These are phyloP conservation scores for Polydesmus complanatus DNA, from an alignment of 2,888 invertebrate species.

Conservation along the genomic window DNA sequence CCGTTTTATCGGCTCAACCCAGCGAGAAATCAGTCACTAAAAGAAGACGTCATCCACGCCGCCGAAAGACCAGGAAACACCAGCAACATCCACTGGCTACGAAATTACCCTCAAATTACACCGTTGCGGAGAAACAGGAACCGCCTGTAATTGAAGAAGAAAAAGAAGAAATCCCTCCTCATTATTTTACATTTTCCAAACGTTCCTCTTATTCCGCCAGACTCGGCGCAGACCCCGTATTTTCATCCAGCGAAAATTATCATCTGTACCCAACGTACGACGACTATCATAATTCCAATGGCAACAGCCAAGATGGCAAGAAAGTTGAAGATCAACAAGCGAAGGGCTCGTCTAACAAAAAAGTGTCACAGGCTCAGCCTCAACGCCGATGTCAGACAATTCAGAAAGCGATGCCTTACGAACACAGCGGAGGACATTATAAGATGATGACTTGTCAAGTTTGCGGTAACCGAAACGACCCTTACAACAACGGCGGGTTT, in stretches of 20 bases:
- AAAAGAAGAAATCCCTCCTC: not conserved
- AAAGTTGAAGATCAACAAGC: not conserved
- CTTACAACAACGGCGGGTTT: conserved; percentile 7
- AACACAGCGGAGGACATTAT: not conserved
- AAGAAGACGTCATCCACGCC: not conserved
- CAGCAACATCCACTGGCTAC: not conserved
- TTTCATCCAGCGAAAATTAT: conserved; percentile 12
- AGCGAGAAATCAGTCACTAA: no score
- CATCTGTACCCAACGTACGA: not conserved
- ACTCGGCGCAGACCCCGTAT: not conserved
- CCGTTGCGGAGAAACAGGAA: not conserved
- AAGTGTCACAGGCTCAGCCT: not conserved
- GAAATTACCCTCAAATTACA: not conserved
- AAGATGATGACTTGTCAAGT: conserved; percentile 15
- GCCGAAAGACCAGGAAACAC: not conserved
- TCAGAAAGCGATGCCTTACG: conserved; percentile 7
- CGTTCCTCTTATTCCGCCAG: not conserved
- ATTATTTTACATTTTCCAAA: conserved; percentile 4
- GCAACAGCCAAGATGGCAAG: not conserved
- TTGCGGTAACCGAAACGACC: conserved; percentile 11
- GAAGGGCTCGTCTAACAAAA: not conserved
- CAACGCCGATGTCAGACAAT: not conserved
- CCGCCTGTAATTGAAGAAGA: not conserved
- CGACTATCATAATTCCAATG: not conserved
- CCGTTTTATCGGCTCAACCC: no score